phyloP scores from a whole-genome alignment of 2,113 vertebrate species.

The Eidolon helvum region DNA sequence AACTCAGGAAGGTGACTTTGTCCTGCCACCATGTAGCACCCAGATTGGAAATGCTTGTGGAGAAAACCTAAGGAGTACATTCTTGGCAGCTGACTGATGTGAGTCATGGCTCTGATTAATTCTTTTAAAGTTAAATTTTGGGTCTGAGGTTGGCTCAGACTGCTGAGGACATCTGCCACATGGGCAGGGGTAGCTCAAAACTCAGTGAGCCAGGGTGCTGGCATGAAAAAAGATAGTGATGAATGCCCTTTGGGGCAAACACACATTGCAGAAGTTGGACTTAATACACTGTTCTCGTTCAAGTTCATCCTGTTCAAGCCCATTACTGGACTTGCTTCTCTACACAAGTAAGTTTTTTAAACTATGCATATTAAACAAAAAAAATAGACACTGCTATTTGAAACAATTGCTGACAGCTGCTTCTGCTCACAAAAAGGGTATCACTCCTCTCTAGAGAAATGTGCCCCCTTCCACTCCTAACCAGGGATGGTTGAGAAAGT shows the following conservation, averaged over 20 bases:
- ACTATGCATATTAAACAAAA: constrained; percentile 23
- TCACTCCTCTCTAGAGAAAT: constrained; percentile 47
- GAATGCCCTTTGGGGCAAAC: not conserved
- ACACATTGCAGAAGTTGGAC: not conserved
- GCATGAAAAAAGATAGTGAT: not conserved
- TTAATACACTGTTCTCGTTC: not conserved
- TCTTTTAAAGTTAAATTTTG: not conserved
- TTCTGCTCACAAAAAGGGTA: constrained; percentile 55
- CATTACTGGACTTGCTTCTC: not conserved
- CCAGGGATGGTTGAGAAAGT: not conserved
- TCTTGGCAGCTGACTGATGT: not conserved
- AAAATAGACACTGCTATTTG: constrained; percentile 45
- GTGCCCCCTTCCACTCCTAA: not conserved
- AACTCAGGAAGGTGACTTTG: not conserved
- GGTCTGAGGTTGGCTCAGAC: not conserved
- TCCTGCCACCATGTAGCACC: not conserved
- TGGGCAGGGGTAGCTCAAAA: not conserved
- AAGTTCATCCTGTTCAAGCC: not conserved
- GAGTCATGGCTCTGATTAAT: not conserved
- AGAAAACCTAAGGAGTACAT: not conserved
- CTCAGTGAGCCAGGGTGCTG: not conserved
- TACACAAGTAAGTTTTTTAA: not conserved
- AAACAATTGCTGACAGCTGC: constrained; percentile 64
- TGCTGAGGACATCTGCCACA: not conserved
- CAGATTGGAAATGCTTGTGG: not conserved